Percentiles rank a stretch among this genome's conserved stretches.
phyloP scores from a whole-genome alignment of 2,888 invertebrate genomes.

The Ypsolopha scabrella region DNA sequence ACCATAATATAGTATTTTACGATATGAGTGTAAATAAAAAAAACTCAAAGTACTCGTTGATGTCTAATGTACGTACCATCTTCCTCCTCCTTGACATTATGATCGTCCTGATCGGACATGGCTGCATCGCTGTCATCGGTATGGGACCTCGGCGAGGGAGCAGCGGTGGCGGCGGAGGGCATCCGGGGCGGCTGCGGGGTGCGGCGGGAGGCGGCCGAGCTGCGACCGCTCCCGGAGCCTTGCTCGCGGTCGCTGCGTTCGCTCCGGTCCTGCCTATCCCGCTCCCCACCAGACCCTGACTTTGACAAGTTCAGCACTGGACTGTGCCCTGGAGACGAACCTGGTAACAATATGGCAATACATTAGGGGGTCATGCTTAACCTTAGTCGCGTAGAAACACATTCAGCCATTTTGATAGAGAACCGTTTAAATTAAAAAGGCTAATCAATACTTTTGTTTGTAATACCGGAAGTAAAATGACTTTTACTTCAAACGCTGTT shows the following conservation, averaged over 20 bases:
- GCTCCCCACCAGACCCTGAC: slow-evolving; percentile 82
- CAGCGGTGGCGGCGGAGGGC: slow-evolving; percentile 68
- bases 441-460: too few relatives aligned
- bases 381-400: background rate
- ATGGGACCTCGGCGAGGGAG: slow-evolving; percentile 77
- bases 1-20: too few relatives aligned
- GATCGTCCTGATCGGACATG: slow-evolving; percentile 88
- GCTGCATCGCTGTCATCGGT: slow-evolving; percentile 87
- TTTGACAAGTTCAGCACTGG: slow-evolving; percentile 93
- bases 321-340: slow-evolving; percentile 91
- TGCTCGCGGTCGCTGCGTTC: slow-evolving; percentile 70
- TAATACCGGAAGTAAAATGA: too few relatives aligned
- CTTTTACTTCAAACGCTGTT: too few relatives aligned
- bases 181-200: slow-evolving; percentile 69
- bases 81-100: slow-evolving; percentile 85
- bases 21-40: too few relatives aligned
- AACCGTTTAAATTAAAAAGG: too few relatives aligned
- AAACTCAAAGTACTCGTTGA: slow-evolving; percentile 18
- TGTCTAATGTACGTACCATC: slow-evolving; percentile 66
- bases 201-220: slow-evolving; percentile 73
- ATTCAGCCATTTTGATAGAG: too few relatives aligned
- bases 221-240: slow-evolving; percentile 62
- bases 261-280: slow-evolving; percentile 70
- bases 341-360: slow-evolving; percentile 47
- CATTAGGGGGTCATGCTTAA: background rate